Conservation (phyloP, 2,113 vertebrate genomes). For the Clarias magur region DNA sequence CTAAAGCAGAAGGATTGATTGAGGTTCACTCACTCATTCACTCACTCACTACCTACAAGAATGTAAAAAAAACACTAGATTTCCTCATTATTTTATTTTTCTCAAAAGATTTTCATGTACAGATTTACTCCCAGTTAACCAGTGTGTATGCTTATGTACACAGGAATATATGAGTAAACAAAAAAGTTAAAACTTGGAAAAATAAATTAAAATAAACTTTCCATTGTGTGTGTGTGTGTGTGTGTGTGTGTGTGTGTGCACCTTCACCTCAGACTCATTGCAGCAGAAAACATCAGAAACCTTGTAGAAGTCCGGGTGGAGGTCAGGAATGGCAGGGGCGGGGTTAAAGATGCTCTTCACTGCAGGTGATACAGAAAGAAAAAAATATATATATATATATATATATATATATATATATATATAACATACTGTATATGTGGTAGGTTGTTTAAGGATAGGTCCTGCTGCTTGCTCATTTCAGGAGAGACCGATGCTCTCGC, state of each 20-base stretch:
- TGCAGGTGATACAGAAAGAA: constrained; percentile 63
- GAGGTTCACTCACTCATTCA: background rate
- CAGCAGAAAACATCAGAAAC: constrained; percentile 93
- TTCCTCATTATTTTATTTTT: background rate
- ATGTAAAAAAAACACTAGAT: background rate
- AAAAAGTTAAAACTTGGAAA: too few relatives aligned
- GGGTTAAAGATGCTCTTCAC: constrained; percentile 97
- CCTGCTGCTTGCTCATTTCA: constrained; percentile 2
- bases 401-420: background rate
- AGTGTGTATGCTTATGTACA: background rate
- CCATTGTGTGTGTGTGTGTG: background rate
- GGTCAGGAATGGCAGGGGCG: constrained; percentile 84
- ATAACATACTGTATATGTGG: background rate
- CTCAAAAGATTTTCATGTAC: too few relatives aligned
- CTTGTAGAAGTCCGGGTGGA: constrained; percentile 85
- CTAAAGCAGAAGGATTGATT: background rate
- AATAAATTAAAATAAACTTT: background rate
- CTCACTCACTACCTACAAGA: background rate
- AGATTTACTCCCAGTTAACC: too few relatives aligned
- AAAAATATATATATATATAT: too few relatives aligned
- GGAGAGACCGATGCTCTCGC: background rate
- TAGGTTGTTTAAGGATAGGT: background rate
- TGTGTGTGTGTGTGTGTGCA: background rate
- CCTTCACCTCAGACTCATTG: constrained; percentile 93
- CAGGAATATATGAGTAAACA: background rate